Evolutionary conservation across 2,113 vertebrate species (phyloP), one percentile per base, ranked within the genome.

Genomic region (Gymnorhina tibicen): DNA sequence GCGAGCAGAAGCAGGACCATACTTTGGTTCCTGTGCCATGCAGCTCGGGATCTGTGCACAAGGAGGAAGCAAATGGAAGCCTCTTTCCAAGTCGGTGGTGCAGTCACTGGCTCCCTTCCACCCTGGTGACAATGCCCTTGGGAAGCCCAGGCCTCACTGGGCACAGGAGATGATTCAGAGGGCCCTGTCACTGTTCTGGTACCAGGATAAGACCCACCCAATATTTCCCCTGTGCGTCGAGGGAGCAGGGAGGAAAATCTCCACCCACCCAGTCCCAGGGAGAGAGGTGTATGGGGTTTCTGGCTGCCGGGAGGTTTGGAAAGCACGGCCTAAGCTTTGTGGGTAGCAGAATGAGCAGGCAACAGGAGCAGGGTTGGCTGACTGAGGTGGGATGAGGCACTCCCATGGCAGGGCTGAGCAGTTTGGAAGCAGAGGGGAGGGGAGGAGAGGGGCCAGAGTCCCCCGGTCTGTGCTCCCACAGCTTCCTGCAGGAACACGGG

Each of bases 221-320:
- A 1, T 42, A 50, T 70, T 84, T 16, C 22, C 26, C 21, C 8
- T 33, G 9, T 50, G 39, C 63, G 16, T 6, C 0, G 2, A 72
- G 49, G 85, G 27, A 49, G n/a, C 41, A 68, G 26, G 53, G 52
- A 87, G 77, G 70, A 42, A 55, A 81, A 67, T 58, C 64, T 52
- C 68, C 32, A 13, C 30, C 49, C 63, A 13, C 22, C 13, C 55
- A 60, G 44, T 39, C 46, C 66, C 37, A 7, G 21, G 56, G 9
- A 62, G 73, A 62, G 73, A 21, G 44, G 62, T 72, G 85, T 20
- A 6, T 33, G 64, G 78, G 68, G 52, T 75, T 78, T 53, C 39
- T 52, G 52, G 21, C 60, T 56, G 0, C 19, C 2, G 10, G 6
- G 30, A 68, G 28, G 10, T 55, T 84, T 85, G 66, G 62, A 64